Conservation (phyloP, 1,140 invertebrate genomes). For the Coptotermes formosanus region DNA sequence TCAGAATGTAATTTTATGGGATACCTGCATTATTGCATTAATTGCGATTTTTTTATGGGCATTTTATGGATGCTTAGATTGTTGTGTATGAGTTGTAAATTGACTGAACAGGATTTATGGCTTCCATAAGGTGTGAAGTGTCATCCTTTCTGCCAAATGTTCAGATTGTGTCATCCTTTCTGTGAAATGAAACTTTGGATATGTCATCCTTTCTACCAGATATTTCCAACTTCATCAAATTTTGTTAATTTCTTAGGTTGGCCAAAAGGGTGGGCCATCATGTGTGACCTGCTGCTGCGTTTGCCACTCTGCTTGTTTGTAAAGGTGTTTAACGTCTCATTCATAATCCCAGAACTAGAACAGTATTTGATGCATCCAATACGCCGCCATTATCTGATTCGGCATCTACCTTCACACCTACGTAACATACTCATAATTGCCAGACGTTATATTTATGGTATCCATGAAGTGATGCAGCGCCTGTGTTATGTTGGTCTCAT, state of each 20-base stretch:
- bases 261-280: conserved; percentile 68
- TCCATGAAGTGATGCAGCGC: conserved; percentile 56
- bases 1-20: too few relatives aligned
- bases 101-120: too few relatives aligned
- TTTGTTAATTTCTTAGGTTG: conserved; percentile 44
- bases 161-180: background rate
- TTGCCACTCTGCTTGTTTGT: conserved; percentile 72
- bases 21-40: too few relatives aligned
- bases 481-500: conserved; percentile 68
- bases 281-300: conserved; percentile 68
- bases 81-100: too few relatives aligned
- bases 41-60: too few relatives aligned
- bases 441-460: conserved; percentile 64
- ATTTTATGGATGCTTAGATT: too few relatives aligned
- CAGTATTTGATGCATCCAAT: conserved; percentile 66
- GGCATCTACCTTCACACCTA: conserved; percentile 53
- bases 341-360: conserved; percentile 57
- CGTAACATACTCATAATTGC: conserved; percentile 55
- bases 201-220: background rate
- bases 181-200: background rate
- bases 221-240: background rate
- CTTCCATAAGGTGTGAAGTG: too few relatives aligned
- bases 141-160: too few relatives aligned
- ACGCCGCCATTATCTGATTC: conserved; percentile 62
- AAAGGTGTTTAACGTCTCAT: conserved; percentile 62